A percentile compares a stretch with the other conserved stretches of the same genome.
phyloP scores from a whole-genome alignment of 2,113 vertebrate genomes.

The Zapus hudsonius region DNA sequence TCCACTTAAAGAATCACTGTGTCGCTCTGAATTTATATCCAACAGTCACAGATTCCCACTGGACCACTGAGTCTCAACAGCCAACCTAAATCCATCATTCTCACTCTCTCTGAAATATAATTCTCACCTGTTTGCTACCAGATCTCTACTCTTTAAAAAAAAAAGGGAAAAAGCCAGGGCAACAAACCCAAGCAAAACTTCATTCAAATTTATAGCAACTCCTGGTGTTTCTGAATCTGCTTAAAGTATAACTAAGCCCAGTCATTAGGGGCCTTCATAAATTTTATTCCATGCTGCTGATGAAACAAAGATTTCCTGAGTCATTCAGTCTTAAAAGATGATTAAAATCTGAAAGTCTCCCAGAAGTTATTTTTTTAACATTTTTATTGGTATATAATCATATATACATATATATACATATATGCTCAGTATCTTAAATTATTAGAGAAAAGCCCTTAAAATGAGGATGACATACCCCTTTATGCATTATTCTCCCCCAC shows the following conservation, averaged over 20 bases:
- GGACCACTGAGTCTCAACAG: neutral
- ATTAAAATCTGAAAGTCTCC: conserved; percentile 50
- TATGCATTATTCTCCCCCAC: no score
- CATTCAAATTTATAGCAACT: conserved; percentile 61
- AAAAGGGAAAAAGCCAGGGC: conserved; percentile 1
- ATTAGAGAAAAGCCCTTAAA: no score
- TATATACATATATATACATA: no score
- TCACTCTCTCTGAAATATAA: conserved; percentile 38
- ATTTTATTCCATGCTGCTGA: conserved; percentile 26
- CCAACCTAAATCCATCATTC: neutral
- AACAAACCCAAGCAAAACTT: conserved; percentile 40
- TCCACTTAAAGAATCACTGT: neutral
- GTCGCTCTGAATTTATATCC: conserved; percentile 62
- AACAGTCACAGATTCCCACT: neutral
- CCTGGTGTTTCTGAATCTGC: conserved; percentile 51
- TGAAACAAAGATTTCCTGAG: conserved; percentile 34
- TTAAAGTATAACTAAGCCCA: conserved; percentile 55
- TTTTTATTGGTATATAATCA: no score
- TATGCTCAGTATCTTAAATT: no score
- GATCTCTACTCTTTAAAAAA: conserved; percentile 31
- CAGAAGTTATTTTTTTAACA: no score
- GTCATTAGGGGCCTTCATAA: conserved; percentile 52
- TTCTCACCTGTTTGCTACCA: conserved; percentile 23
- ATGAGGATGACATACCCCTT: no score
- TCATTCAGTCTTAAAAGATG: conserved; percentile 1